These are phyloP conservation scores for Emydura subglobosa DNA, from an alignment of 2,113 vertebrate genomes.

Conservation along the genomic window DNA sequence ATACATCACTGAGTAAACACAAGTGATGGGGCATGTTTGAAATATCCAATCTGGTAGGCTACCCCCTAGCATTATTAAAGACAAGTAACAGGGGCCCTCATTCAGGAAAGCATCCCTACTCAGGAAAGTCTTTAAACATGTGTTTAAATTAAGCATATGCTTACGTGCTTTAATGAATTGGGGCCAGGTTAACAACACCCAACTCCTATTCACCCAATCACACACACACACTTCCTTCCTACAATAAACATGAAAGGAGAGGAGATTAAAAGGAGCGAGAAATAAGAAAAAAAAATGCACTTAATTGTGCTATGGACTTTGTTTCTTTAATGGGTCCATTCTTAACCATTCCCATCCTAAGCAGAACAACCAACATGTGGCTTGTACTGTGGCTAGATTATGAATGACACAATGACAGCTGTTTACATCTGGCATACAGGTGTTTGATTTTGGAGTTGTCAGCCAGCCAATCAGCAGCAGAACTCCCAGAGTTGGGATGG, in stretches of 20 bases:
- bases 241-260: not conserved
- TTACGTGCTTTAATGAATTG: not conserved
- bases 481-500: not conserved
- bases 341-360: not conserved
- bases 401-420: slow-evolving; percentile 22
- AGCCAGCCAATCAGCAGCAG: not conserved
- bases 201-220: not conserved
- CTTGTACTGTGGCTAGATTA: slow-evolving; percentile 12
- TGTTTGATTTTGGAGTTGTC: not conserved
- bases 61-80: not conserved
- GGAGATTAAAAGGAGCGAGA: slow-evolving; percentile 34
- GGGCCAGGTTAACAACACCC: slow-evolving; percentile 22
- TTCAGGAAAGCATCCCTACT: not conserved
- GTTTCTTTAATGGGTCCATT: not conserved
- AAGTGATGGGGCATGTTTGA: not conserved
- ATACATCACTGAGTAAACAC: not conserved
- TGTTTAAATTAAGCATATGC: slow-evolving; percentile 3
- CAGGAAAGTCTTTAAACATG: slow-evolving; percentile 30
- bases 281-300: slow-evolving; percentile 38
- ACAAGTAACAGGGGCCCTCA: not conserved
- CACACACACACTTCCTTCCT: not conserved
- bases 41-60: not conserved
- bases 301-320: slow-evolving; percentile 33
- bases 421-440: slow-evolving; percentile 55
- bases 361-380: not conserved